These are phyloP conservation scores for Sus cebifrons DNA, from an alignment of 2,797 vertebrate species.

Conservation along the genomic window DNA sequence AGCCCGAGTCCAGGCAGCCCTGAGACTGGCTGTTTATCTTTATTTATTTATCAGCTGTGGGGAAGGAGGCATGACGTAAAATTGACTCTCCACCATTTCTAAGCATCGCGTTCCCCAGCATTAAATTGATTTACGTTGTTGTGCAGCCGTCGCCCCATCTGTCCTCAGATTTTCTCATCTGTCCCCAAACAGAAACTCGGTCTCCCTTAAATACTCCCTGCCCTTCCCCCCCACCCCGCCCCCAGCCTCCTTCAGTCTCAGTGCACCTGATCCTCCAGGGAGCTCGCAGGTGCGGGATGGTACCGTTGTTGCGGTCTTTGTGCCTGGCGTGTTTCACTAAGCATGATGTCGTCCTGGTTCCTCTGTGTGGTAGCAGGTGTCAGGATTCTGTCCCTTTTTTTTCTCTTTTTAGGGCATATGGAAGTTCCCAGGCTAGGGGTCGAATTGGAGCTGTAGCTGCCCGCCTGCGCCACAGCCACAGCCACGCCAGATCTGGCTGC, in stretches of 20 bases:
- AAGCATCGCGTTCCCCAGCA: accelerated
- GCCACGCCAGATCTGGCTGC: too few relatives aligned
- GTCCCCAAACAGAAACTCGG: background rate
- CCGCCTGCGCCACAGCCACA: too few relatives aligned
- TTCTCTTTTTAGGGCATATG: too few relatives aligned
- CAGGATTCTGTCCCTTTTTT: too few relatives aligned
- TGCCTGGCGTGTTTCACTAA: background rate
- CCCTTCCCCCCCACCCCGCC: accelerated
- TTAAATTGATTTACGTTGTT: accelerated
- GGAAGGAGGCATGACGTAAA: accelerated
- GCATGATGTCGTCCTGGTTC: accelerated
- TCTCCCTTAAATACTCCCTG: accelerated
- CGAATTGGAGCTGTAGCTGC: too few relatives aligned
- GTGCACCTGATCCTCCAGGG: accelerated
- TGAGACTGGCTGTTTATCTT: too few relatives aligned
- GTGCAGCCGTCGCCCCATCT: accelerated
- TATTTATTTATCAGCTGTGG: background rate
- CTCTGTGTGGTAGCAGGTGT: accelerated
- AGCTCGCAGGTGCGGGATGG: accelerated
- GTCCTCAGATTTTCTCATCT: background rate
- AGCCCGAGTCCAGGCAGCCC: background rate
- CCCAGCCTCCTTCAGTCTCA: background rate
- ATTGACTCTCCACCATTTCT: too few relatives aligned
- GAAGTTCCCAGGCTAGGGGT: too few relatives aligned
- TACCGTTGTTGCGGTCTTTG: accelerated